phyloP scores from a whole-genome alignment of 2,888 invertebrate genomes.

The Lumbricus terrestris region DNA sequence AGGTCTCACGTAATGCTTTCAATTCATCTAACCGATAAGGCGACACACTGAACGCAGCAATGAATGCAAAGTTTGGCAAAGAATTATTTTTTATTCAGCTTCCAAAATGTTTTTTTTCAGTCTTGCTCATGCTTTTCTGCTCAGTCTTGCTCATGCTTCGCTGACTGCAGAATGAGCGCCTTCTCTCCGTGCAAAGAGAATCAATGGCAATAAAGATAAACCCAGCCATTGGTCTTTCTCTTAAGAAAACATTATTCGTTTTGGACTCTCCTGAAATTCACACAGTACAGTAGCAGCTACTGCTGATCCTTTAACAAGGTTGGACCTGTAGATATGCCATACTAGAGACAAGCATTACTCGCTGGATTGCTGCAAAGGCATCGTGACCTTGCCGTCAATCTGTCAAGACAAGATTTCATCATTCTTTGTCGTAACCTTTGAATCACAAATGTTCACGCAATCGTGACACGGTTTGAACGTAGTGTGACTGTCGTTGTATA shows the following conservation, averaged over 20 bases:
- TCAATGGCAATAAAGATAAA: background rate
- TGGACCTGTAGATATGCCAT: too few relatives aligned
- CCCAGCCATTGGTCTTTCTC: too few relatives aligned
- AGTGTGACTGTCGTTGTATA: too few relatives aligned
- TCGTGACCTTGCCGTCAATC: too few relatives aligned
- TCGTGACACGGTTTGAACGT: too few relatives aligned
- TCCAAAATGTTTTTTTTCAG: background rate
- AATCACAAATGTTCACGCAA: too few relatives aligned
- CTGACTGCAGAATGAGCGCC: background rate
- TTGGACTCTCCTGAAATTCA: background rate
- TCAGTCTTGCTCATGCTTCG: background rate
- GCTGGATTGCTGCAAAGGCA: too few relatives aligned
- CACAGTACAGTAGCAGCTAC: background rate
- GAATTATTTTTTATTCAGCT: background rate
- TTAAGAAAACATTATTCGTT: background rate
- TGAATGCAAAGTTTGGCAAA: background rate
- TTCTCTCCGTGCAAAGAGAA: background rate
- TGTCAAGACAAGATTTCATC: too few relatives aligned
- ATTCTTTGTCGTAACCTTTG: too few relatives aligned
- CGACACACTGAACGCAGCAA: background rate
- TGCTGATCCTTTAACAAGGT: background rate
- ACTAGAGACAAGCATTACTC: too few relatives aligned
- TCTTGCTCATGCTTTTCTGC: background rate
- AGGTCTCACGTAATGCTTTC: background rate
- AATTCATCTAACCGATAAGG: background rate